A percentile compares a stretch with the other conserved stretches of the same genome.
Conservation (phyloP, 2,113 vertebrate genomes). For the Gorsachius goisagi region DNA sequence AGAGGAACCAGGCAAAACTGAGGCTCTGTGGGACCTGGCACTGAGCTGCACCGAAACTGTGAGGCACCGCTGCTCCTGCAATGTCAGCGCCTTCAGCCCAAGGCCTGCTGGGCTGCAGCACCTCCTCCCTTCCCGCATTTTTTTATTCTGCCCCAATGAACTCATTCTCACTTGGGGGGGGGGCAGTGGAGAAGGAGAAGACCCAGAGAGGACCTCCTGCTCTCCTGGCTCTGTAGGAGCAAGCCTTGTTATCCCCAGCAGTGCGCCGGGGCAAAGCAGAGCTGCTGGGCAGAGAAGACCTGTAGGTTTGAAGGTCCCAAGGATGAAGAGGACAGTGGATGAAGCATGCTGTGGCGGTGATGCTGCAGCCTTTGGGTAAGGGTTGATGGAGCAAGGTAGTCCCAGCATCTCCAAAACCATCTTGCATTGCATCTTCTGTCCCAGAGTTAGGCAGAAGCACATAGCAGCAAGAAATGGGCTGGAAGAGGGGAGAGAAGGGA, state of each 20-base stretch:
- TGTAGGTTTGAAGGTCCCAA: not conserved
- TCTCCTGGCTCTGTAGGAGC: not conserved
- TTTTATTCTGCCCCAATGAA: not conserved
- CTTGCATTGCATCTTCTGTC: not conserved
- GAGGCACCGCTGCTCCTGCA: not conserved
- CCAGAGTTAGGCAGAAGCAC: not conserved
- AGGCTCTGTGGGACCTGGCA: not conserved
- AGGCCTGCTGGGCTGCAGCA: accelerated
- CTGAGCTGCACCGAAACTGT: not conserved
- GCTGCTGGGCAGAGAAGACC: not conserved
- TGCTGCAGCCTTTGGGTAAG: not conserved
- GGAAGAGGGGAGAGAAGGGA: not conserved
- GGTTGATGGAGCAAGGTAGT: not conserved
- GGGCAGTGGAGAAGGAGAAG: not conserved
- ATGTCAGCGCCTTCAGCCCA: not conserved
- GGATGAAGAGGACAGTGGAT: not conserved
- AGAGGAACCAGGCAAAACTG: not conserved
- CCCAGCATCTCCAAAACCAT: not conserved
- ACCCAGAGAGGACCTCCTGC: not conserved
- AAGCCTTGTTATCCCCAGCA: not conserved
- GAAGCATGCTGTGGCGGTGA: accelerated
- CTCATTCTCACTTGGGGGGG: not conserved
- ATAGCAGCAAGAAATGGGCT: not conserved
- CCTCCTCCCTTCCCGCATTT: not conserved
- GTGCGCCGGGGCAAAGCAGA: not conserved